phyloP scores from a whole-genome alignment of 2,888 invertebrate species.

The Troglohyphantes excavatus region DNA sequence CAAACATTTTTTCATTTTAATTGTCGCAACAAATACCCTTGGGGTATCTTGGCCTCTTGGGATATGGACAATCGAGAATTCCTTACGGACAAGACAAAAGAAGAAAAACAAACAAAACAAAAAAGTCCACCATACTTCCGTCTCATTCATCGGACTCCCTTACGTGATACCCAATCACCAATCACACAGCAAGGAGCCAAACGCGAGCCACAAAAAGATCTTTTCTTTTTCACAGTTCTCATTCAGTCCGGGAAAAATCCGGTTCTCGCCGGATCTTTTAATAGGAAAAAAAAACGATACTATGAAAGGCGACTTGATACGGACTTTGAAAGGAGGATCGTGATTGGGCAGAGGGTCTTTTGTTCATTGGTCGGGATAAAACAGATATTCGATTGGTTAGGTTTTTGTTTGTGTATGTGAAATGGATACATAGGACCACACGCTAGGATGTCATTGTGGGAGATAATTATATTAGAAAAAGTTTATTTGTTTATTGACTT shows the following conservation, averaged over 20 bases:
- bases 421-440: too few species aligned
- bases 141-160: background rate
- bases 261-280: background rate
- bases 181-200: background rate
- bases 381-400: background rate
- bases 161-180: background rate
- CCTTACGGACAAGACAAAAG: background rate
- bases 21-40: background rate
- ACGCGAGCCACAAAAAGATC: background rate
- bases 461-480: too few species aligned
- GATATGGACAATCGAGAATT: background rate
- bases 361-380: background rate
- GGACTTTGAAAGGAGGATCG: background rate
- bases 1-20: background rate
- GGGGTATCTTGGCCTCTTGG: too few species aligned
- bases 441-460: too few species aligned
- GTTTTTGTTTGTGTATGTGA: too few species aligned
- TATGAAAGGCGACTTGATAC: conserved; percentile 5
- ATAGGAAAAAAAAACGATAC: background rate
- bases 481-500: too few species aligned
- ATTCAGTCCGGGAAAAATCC: background rate
- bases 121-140: background rate
- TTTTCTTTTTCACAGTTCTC: background rate
- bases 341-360: background rate
- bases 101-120: too few species aligned